Evolutionary conservation across 2,888 invertebrate genomes (phyloP).

Genomic region (Volucella zonaria): DNA sequence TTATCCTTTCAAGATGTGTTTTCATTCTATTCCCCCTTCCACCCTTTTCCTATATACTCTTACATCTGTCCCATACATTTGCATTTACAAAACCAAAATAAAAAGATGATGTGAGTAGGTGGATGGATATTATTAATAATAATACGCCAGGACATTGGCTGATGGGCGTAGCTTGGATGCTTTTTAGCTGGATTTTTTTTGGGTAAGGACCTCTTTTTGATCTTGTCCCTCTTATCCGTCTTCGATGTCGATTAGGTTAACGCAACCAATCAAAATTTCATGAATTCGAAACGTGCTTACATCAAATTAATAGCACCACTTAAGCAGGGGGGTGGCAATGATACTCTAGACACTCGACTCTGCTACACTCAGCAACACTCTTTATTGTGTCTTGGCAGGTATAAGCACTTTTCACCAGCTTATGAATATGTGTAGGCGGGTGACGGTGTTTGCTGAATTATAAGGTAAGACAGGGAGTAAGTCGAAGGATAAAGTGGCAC

Average conservation of each 20-base stretch:
- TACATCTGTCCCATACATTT: constrained; percentile 33
- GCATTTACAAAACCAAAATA: constrained; percentile 54
- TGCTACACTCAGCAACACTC: not conserved
- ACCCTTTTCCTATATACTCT: not conserved
- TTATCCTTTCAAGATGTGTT: constrained; percentile 41
- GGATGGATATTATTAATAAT: constrained; percentile 48
- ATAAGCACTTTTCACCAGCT: not conserved
- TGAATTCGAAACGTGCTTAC: constrained; percentile 67
- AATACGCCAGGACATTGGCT: constrained; percentile 31
- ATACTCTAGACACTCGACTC: too few species aligned
- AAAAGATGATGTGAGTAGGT: not conserved
- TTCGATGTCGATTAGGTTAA: constrained; percentile 60
- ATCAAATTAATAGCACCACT: constrained; percentile 55
- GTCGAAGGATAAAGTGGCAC: constrained; percentile 24
- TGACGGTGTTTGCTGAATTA: not conserved
- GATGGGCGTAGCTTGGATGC: not conserved
- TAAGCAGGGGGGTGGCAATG: constrained; percentile 10
- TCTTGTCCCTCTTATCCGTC: constrained; percentile 15
- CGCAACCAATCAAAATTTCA: constrained; percentile 66
- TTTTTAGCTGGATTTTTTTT: constrained; percentile 34
- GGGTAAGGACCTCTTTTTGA: constrained; percentile 29
- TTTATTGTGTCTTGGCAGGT: too few species aligned
- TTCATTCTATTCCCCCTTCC: not conserved
- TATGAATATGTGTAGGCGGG: not conserved
- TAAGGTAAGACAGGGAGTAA: constrained; percentile 4